Conservation (phyloP, 2,888 invertebrate species). For the Stratiomys singularior region DNA sequence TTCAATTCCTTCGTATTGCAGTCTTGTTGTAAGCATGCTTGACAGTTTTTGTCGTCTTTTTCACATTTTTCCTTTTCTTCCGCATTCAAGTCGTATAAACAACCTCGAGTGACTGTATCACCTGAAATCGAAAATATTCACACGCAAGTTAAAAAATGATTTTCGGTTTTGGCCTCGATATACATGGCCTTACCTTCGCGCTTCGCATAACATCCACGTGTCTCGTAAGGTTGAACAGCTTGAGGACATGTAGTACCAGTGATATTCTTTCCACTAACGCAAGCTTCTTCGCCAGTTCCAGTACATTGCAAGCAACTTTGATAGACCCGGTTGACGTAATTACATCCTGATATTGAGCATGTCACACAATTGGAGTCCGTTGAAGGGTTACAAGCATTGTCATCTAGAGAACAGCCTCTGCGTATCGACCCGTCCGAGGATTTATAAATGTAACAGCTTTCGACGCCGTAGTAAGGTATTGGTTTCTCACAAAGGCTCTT, state of each 20-base stretch:
- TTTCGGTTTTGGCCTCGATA: too few relatives aligned
- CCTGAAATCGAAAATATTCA: too few relatives aligned
- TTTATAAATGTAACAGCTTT: constrained; percentile 33
- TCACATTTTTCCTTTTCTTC: constrained; percentile 44
- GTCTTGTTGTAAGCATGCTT: not conserved
- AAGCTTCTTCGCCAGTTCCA: not conserved
- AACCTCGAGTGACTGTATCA: constrained; percentile 49
- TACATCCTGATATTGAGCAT: constrained; percentile 52
- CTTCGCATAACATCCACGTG: constrained; percentile 53
- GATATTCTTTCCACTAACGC: not conserved
- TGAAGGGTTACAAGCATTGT: constrained; percentile 49
- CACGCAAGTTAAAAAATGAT: too few relatives aligned
- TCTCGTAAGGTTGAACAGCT: constrained; percentile 43
- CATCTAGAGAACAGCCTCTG: constrained; percentile 53
- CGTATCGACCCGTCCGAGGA: constrained; percentile 40
- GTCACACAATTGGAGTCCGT: constrained; percentile 39
- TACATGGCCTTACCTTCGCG: constrained; percentile 52
- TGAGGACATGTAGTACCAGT: not conserved
- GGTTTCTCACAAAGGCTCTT: not conserved
- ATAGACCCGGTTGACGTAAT: constrained; percentile 41
- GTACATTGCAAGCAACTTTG: constrained; percentile 30
- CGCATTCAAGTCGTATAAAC: constrained; percentile 44
- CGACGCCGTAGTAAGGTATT: constrained; percentile 9
- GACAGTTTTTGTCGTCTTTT: not conserved
- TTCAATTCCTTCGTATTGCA: constrained; percentile 30